Percentiles rank a stretch among this genome's conserved stretches.
These are phyloP conservation scores for Chionodraco myersi DNA, from an alignment of 2,113 vertebrate genomes.

Conservation along the genomic window DNA sequence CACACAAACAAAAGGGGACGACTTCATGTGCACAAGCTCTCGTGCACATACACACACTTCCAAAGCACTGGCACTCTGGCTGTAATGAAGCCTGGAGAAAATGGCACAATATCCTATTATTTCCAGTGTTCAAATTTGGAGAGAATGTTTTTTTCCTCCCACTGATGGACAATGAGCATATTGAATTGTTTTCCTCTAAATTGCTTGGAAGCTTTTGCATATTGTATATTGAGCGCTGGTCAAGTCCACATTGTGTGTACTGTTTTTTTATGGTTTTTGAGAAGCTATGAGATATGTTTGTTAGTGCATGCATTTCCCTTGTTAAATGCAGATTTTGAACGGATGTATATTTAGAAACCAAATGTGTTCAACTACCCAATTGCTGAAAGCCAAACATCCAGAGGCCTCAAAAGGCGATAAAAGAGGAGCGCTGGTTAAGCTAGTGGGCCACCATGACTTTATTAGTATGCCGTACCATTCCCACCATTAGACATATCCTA, in stretches of 20 bases:
- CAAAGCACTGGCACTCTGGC: conserved; percentile 49
- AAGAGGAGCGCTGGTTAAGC: conserved; percentile 55
- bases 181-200: conserved; percentile 68
- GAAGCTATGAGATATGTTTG: conserved; percentile 39
- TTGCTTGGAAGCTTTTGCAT: conserved; percentile 68
- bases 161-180: conserved; percentile 68
- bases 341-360: conserved; percentile 45
- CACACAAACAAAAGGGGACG: conserved; percentile 37
- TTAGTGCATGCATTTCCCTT: conserved; percentile 49
- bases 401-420: conserved; percentile 5
- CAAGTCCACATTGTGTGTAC: conserved; percentile 51
- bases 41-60: conserved; percentile 19
- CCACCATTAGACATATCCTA: conserved; percentile 77
- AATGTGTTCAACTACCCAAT: conserved; percentile 47
- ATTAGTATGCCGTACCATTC: conserved; percentile 88
- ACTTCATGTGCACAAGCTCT: conserved; percentile 27
- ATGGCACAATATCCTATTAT: conserved; percentile 60
- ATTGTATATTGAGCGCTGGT: conserved; percentile 55
- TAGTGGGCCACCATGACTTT: conserved; percentile 83
- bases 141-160: conserved; percentile 50
- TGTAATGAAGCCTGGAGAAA: conserved; percentile 74
- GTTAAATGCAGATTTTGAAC: conserved; percentile 55
- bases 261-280: conserved; percentile 45
- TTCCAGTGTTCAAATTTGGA: conserved; percentile 66
- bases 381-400: conserved; percentile 36